Conservation (phyloP, 2,113 vertebrate species). For the Isurus oxyrinchus region DNA sequence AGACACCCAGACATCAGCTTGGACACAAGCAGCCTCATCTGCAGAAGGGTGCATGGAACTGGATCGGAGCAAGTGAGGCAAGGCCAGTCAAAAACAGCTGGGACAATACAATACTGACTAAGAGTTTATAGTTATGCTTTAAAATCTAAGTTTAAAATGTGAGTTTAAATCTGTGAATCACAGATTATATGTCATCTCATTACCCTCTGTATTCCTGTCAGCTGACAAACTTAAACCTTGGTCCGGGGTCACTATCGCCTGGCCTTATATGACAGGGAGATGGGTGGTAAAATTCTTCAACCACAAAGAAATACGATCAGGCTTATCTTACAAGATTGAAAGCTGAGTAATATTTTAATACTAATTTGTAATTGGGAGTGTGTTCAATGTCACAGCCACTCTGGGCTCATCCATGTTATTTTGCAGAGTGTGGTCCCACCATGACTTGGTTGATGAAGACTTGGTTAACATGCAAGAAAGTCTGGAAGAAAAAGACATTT, state of each 20-base stretch:
- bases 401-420: background rate
- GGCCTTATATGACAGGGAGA: background rate
- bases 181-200: background rate
- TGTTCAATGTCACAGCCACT: background rate
- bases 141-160: background rate
- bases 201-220: background rate
- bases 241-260: background rate
- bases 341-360: background rate
- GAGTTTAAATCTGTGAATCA: background rate
- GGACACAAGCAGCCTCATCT: too few relatives aligned
- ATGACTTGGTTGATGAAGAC: background rate
- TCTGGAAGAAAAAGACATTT: background rate
- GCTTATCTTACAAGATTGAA: background rate
- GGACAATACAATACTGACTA: background rate
- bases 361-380: background rate
- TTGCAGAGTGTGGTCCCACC: background rate
- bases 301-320: background rate
- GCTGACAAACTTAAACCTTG: background rate
- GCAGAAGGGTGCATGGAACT: background rate
- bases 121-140: background rate
- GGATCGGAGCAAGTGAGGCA: background rate
- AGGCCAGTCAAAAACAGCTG: background rate
- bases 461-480: background rate
- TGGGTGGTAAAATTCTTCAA: background rate
- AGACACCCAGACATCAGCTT: background rate